Conservation (phyloP, 1,140 invertebrate species). For the Nymphalis io region DNA sequence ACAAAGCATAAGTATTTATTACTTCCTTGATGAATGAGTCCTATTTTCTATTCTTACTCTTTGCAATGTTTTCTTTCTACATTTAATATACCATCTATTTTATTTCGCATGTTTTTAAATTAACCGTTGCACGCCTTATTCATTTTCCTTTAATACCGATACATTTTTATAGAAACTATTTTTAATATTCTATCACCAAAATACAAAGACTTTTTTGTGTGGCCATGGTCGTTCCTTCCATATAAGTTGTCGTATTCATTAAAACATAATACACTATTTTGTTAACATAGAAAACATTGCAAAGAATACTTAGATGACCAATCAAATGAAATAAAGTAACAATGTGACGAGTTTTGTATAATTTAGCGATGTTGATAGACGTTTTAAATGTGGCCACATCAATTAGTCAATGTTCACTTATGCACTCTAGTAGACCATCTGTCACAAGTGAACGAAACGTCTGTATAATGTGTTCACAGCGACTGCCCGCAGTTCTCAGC, state of each 20-base stretch:
- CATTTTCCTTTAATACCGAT: slow-evolving; percentile 11
- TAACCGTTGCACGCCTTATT: slow-evolving; percentile 28
- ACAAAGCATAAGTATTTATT: slow-evolving; percentile 1
- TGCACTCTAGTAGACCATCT: slow-evolving; percentile 72
- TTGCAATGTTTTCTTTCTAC: slow-evolving; percentile 77
- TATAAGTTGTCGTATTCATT: slow-evolving; percentile 25
- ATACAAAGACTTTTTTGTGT: slow-evolving; percentile 72
- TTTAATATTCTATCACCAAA: slow-evolving; percentile 26
- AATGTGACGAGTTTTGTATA: slow-evolving; percentile 23
- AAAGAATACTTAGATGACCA: slow-evolving; percentile 51
- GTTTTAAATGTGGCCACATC: slow-evolving; percentile 66
- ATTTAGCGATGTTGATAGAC: slow-evolving; percentile 33
- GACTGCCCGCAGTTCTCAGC: slow-evolving; percentile 94
- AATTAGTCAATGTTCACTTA: slow-evolving; percentile 75
- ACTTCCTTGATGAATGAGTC: slow-evolving; percentile 17
- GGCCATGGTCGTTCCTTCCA: slow-evolving; percentile 53
- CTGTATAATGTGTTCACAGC: slow-evolving; percentile 88
- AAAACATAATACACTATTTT: slow-evolving; percentile 14
- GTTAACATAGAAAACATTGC: slow-evolving; percentile 71
- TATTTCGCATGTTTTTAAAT: slow-evolving; percentile 52
- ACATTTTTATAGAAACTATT: slow-evolving; percentile 21
- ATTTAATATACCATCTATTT: slow-evolving; percentile 46
- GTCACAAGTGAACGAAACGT: slow-evolving; percentile 78
- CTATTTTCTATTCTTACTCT: slow-evolving; percentile 59
- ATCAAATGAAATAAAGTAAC: not conserved